Evolutionary conservation across 2,797 vertebrate genomes (phyloP).

Genomic region (Crypturellus tataupa): DNA sequence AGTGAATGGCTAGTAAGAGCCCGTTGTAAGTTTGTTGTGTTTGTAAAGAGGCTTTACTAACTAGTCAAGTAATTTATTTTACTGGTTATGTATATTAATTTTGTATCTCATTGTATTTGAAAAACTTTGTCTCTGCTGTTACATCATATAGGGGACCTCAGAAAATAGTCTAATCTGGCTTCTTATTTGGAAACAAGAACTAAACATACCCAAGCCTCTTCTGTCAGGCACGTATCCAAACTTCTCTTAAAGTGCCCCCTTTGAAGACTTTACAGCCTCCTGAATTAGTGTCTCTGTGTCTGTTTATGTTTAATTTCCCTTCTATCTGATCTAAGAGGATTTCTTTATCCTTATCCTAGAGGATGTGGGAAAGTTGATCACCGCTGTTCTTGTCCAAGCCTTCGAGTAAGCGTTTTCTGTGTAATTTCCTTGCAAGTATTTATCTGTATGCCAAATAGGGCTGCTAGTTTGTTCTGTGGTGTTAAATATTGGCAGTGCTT

Average conservation of each 20-base stretch:
- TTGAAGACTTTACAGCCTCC: slow-evolving; percentile 17
- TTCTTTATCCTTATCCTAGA: slow-evolving; percentile 31
- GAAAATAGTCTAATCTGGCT: background rate
- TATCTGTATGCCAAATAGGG: background rate
- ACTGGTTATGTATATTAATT: background rate
- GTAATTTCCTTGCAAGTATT: background rate
- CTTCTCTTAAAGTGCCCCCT: background rate
- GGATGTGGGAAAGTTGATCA: slow-evolving; percentile 2
- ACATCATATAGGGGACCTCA: background rate
- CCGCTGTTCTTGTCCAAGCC: background rate
- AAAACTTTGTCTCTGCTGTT: background rate
- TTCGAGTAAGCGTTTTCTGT: background rate
- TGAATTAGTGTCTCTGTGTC: background rate
- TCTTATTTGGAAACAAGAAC: background rate
- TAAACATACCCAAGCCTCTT: background rate
- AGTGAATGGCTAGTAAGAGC: background rate
- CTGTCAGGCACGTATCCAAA: background rate
- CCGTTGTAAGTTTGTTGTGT: background rate
- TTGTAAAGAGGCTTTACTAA: background rate
- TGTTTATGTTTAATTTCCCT: slow-evolving; percentile 41
- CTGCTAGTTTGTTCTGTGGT: background rate
- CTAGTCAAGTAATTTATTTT: background rate
- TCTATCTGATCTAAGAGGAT: slow-evolving; percentile 51
- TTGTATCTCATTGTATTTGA: background rate
- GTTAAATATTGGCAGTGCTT: background rate